Evolutionary conservation across 2,797 vertebrate species (phyloP).

Genomic region (Mus caroli): DNA sequence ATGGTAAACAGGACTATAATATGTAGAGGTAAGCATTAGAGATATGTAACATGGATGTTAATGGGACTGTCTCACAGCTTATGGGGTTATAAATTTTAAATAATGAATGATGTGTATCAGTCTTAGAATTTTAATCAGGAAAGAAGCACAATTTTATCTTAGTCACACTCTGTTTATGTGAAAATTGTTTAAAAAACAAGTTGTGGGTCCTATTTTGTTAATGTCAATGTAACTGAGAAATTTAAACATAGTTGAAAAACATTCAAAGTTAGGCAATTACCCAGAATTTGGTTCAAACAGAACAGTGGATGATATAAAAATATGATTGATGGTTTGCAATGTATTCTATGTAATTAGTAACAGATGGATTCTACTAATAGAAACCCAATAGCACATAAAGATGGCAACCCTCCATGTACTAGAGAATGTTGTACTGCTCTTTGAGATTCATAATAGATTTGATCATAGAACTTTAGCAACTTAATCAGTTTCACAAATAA

Average conservation of each 20-base stretch:
- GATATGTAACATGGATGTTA: slow-evolving; percentile 10
- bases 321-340: neutral
- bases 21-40: neutral
- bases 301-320: neutral
- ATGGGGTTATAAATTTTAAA: neutral
- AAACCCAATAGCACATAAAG: neutral
- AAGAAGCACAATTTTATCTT: neutral
- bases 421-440: neutral
- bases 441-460: neutral
- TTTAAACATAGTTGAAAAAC: slow-evolving; percentile 21
- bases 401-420: neutral
- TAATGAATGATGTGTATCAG: neutral
- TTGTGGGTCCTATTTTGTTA: neutral
- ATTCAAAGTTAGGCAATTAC: neutral
- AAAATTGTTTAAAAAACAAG: neutral
- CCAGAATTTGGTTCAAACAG: neutral
- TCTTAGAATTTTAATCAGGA: slow-evolving; percentile 8
- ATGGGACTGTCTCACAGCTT: neutral
- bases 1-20: neutral
- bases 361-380: neutral
- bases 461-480: neutral
- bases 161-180: neutral
- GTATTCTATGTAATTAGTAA: neutral
- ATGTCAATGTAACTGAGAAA: neutral
- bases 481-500: neutral